A percentile compares a stretch with the other conserved stretches of the same genome.
Evolutionary conservation across 2,113 vertebrate genomes (phyloP).

Genomic region (Porphyrio hochstetteri): DNA sequence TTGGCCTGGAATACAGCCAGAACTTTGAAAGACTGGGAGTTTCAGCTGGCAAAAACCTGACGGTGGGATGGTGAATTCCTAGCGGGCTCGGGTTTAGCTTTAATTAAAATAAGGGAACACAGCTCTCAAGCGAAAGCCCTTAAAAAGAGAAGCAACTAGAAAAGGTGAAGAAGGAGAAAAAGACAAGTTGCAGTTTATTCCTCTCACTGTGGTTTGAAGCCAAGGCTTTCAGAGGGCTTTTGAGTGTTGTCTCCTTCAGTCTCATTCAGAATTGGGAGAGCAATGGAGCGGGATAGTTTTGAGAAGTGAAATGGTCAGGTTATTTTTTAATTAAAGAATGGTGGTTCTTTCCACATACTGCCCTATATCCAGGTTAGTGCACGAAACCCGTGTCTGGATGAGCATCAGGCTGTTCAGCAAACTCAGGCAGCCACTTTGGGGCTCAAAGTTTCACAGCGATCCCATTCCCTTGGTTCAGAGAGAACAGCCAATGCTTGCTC

Average conservation of each 20-base stretch:
- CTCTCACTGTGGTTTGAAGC: neutral
- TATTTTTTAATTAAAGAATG: neutral
- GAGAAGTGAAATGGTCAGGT: neutral
- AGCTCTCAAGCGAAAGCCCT: neutral
- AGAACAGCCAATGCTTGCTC: neutral
- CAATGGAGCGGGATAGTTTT: neutral
- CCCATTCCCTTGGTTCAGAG: neutral
- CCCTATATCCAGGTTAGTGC: neutral
- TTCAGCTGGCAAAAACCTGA: constrained; percentile 20
- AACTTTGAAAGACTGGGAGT: constrained; percentile 29
- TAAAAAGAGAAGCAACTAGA: neutral
- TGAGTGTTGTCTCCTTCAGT: neutral
- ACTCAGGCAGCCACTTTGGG: neutral
- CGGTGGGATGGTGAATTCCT: neutral
- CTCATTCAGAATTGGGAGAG: neutral
- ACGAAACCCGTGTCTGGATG: neutral
- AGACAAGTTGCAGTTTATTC: neutral
- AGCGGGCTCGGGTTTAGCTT: neutral
- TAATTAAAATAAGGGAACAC: neutral
- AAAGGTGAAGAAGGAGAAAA: neutral
- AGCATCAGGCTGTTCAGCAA: neutral
- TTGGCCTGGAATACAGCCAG: constrained; percentile 35
- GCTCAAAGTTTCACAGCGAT: neutral
- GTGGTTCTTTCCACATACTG: neutral
- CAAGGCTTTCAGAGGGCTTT: neutral